These are phyloP conservation scores for Kudoa iwatai DNA, from an alignment of 30 jellyfish, hydroid and myxozoan species.

Conservation along the genomic window DNA sequence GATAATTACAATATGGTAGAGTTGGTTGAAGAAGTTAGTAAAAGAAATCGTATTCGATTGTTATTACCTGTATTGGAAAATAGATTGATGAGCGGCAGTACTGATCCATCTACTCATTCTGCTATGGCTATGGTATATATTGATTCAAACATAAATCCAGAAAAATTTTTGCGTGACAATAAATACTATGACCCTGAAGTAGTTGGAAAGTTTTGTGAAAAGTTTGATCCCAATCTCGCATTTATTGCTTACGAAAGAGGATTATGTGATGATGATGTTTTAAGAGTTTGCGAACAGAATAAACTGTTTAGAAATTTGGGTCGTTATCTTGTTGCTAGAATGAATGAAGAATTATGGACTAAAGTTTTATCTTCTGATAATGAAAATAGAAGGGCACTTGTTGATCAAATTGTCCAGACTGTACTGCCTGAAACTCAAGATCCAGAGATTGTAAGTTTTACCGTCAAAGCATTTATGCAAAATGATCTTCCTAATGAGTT, in stretches of 20 bases:
- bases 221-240: constrained; percentile 92
- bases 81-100: constrained; percentile 58
- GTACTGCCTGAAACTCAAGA: constrained; percentile 91
- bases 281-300: constrained; percentile 61
- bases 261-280: constrained; percentile 41
- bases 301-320: constrained; percentile 73
- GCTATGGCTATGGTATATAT: constrained; percentile 84
- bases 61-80: constrained; percentile 79
- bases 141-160: constrained; percentile 93
- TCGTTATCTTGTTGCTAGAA: constrained; percentile 46
- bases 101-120: constrained; percentile 91
- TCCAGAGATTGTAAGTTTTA: constrained; percentile 88
- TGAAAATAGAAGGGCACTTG: constrained; percentile 42
- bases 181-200: constrained; percentile 68
- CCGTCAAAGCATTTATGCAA: constrained; percentile 87
- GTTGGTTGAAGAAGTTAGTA: constrained; percentile 80
- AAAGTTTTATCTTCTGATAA: constrained; percentile 27
- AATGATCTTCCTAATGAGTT: constrained; percentile 88
- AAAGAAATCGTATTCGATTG: constrained; percentile 59
- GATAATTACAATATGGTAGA: constrained; percentile 81
- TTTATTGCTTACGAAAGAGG: constrained; percentile 97
- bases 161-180: constrained; percentile 56
- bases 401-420: constrained; percentile 78
- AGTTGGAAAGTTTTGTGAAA: constrained; percentile 94
- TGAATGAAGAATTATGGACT: constrained; percentile 72